Conservation (phyloP, 35 echinoderm and acorn worm species). For the Ophiothrix spiculata region DNA sequence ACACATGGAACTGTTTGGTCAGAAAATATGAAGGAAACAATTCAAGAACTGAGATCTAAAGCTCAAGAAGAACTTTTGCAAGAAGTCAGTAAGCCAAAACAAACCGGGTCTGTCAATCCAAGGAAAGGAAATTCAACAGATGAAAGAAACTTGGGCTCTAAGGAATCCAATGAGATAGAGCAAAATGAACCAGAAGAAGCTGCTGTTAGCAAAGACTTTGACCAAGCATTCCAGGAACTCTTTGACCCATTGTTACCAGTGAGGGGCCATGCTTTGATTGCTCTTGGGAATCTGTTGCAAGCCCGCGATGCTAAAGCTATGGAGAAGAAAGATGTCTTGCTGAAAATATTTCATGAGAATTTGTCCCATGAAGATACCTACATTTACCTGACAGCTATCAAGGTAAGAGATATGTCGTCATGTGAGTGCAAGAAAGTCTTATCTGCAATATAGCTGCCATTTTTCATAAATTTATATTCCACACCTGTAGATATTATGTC, state of each 20-base stretch:
- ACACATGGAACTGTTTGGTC: constrained; percentile 86
- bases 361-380: constrained; percentile 83
- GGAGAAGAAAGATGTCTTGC: constrained; percentile 59
- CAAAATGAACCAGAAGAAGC: background rate
- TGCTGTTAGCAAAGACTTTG: constrained; percentile 55
- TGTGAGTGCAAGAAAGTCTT: no score
- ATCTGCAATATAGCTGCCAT: no score
- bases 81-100: background rate
- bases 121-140: background rate
- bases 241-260: constrained; percentile 84
- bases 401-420: background rate
- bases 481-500: no score
- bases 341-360: constrained; percentile 76
- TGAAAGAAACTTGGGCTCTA: background rate
- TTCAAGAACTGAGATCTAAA: constrained; percentile 29
- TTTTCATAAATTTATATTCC: no score
- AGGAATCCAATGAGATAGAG: no score
- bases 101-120: background rate
- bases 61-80: background rate
- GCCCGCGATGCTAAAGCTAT: constrained; percentile 66
- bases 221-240: constrained; percentile 74
- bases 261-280: constrained; percentile 74
- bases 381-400: constrained; percentile 78
- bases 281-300: constrained; percentile 53
- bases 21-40: constrained; percentile 38